phyloP scores from a whole-genome alignment of 2,113 vertebrate species.

The Excalfactoria chinensis region DNA sequence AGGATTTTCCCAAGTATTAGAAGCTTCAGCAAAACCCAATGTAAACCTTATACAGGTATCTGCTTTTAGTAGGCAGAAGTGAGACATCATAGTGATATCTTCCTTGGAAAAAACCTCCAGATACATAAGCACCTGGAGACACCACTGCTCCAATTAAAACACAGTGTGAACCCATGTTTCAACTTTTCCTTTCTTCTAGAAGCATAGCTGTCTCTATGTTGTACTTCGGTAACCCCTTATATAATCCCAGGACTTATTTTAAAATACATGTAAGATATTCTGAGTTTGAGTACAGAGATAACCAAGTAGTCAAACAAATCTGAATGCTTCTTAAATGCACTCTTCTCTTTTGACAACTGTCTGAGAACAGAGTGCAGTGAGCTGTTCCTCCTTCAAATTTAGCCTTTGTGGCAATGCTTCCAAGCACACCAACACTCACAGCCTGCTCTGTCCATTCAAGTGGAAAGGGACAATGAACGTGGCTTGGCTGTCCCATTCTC shows the following conservation, averaged over 20 bases:
- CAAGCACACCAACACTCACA: background rate
- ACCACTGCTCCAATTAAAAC: background rate
- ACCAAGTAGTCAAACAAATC: slow-evolving; percentile 44
- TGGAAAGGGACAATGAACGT: background rate
- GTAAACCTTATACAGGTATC: fast-evolving
- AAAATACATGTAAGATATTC: background rate
- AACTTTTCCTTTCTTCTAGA: background rate
- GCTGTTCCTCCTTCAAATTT: slow-evolving; percentile 22
- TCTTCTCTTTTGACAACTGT: slow-evolving; percentile 45
- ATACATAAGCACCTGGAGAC: fast-evolving
- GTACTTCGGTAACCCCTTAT: background rate
- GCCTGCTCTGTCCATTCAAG: background rate
- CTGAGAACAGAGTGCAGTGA: slow-evolving; percentile 26
- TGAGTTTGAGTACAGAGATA: background rate
- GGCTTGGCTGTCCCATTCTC: background rate
- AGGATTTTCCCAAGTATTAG: background rate
- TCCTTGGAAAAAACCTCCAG: background rate
- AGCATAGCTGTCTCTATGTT: background rate
- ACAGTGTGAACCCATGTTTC: background rate
- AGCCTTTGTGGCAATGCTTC: slow-evolving; percentile 8
- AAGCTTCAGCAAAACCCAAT: background rate
- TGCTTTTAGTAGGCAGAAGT: background rate
- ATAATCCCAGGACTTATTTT: slow-evolving; percentile 1
- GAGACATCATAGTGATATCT: background rate
- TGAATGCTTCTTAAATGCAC: background rate